Evolutionary conservation across 2,113 vertebrate species (phyloP), one percentile per base, ranked within the genome.

Genomic region (Ptychochromis oligacanthus): DNA sequence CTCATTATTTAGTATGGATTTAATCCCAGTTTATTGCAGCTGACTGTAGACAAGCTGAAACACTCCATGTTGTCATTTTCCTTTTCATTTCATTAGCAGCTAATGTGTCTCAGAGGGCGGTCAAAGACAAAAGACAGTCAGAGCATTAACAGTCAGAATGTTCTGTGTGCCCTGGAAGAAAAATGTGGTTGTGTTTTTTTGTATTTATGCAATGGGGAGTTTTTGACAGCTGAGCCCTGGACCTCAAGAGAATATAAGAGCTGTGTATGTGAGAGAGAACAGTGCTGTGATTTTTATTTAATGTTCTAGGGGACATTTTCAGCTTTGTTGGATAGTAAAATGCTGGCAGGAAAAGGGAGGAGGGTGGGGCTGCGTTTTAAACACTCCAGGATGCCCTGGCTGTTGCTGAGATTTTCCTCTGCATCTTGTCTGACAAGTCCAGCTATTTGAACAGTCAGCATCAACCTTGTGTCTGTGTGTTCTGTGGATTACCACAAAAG

Each of bases 361-460:
- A 46, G 43, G 14, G 43, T 46, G 34, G 43, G 43, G 43, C 43
- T 15, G 43, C 15, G 43, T 46, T 46, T 46, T 46, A 14, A 46
- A 15, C 14, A 6, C 56, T 17, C 3, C n/a, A 31, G 28, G 28
- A 4, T 4, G 28, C 28, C 4, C 43, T 56, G 36, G 54, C 61
- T 62, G 43, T 82, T 75, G 26, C 15, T 88, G 75, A 79, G 24
- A 79, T 52, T 55, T n/a, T 75, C 28, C 24, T 79, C 28, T 55
- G 54, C 8, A 17, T 74, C 72, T 58, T 10, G 20, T 81, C 78
- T 58, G 12, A 40, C 31, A 4, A 3, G 8, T 67, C 2, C 26
- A 70, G 54, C 43, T 56, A 78, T 72, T 76, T 79, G 80, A 17
- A 20, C 58, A 46, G 60, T 28, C 40, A 84, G 75, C 64, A 34